Conservation (phyloP, 2,113 vertebrate species). For the Accipiter virgatus region DNA sequence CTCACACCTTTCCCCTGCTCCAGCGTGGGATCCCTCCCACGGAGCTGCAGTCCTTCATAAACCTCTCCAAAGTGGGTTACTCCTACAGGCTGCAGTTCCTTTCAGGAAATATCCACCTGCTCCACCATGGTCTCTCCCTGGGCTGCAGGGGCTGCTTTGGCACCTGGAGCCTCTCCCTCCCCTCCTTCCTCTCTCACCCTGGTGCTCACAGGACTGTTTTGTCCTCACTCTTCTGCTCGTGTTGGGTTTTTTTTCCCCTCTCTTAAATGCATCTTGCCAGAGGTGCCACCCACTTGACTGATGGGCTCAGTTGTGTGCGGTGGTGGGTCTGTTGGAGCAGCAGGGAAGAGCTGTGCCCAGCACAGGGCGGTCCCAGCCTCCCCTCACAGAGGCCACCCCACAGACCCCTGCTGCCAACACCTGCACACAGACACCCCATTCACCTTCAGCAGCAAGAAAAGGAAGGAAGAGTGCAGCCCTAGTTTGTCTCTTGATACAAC, state of each 20-base stretch:
- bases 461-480: neutral
- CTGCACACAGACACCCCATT: neutral
- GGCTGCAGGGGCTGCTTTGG: neutral
- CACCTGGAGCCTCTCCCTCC: neutral
- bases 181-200: neutral
- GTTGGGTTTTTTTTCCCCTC: neutral
- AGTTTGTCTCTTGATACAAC: neutral
- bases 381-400: neutral
- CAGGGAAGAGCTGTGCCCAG: neutral
- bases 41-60: neutral
- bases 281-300: neutral
- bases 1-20: neutral
- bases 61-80: neutral
- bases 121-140: neutral
- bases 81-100: neutral
- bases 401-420: neutral
- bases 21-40: accelerated
- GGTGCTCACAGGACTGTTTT: neutral
- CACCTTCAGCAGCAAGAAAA: neutral
- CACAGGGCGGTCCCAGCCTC: neutral
- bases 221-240: neutral
- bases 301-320: neutral
- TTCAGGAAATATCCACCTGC: neutral
- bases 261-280: neutral
- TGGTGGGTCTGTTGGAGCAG: neutral